Conservation (phyloP, 2,113 vertebrate species). For the Amblyornis subalaris region DNA sequence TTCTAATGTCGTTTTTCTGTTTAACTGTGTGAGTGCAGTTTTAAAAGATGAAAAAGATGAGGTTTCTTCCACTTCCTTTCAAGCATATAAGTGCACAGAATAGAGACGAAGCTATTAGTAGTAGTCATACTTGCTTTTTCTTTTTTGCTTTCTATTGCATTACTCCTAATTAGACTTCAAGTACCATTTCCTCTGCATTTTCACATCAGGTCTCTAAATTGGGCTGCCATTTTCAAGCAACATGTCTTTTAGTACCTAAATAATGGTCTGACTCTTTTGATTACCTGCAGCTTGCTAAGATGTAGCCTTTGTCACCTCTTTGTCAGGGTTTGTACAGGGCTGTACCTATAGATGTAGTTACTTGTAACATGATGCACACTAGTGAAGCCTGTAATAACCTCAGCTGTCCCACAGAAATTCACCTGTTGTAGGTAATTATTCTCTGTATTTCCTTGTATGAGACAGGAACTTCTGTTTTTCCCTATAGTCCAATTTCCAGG, state of each 20-base stretch:
- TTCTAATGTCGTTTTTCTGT: not conserved
- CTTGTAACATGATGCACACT: not conserved
- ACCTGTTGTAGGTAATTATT: not conserved
- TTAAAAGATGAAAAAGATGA: not conserved
- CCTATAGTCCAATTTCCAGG: not conserved
- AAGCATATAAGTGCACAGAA: not conserved
- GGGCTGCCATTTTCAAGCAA: not conserved
- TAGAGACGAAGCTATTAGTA: not conserved
- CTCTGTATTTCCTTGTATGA: not conserved
- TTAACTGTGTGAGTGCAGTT: not conserved
- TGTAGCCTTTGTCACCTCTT: not conserved
- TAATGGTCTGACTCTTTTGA: not conserved
- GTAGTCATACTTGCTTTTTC: not conserved
- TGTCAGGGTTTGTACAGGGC: not conserved
- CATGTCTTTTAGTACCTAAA: not conserved
- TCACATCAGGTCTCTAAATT: not conserved
- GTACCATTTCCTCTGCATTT: not conserved
- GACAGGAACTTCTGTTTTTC: not conserved
- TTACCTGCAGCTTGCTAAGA: not conserved
- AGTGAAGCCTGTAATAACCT: not conserved
- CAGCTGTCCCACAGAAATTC: not conserved
- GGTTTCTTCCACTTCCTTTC: not conserved
- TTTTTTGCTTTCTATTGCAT: not conserved
- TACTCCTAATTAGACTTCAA: not conserved
- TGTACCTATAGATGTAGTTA: not conserved